Evolutionary conservation across 2,113 vertebrate genomes (phyloP).

Genomic region (Callopanchax toddi): DNA sequence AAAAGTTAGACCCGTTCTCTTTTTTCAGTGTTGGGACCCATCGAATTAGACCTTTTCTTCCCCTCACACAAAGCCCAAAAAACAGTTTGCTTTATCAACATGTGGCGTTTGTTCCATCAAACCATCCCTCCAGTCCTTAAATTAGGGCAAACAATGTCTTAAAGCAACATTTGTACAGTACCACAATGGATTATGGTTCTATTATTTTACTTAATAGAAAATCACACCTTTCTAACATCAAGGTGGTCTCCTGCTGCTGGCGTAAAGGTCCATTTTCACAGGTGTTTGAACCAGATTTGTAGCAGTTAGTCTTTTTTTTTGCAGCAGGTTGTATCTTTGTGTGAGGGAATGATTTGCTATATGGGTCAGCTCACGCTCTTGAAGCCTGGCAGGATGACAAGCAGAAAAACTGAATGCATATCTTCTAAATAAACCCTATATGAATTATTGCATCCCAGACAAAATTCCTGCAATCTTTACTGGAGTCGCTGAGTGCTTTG

Average conservation of each 20-base stretch:
- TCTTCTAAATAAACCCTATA: conserved; percentile 61
- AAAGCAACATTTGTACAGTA: no score
- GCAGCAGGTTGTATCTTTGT: conserved; percentile 17
- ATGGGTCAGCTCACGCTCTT: conserved; percentile 49
- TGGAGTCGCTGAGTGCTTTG: conserved; percentile 61
- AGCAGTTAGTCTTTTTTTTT: conserved; percentile 26
- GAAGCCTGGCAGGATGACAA: conserved; percentile 45
- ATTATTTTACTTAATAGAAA: no score
- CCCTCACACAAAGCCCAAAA: no score
- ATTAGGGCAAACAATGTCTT: no score
- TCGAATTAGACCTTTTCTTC: no score
- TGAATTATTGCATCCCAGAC: conserved; percentile 63
- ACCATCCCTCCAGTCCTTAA: no score
- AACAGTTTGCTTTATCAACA: no score
- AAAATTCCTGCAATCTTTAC: conserved; percentile 74
- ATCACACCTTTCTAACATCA: no score
- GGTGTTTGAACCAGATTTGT: conserved; percentile 35
- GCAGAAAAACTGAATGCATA: conserved; percentile 58
- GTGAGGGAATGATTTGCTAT: conserved; percentile 52
- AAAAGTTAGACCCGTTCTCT: no score
- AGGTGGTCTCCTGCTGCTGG: not conserved
- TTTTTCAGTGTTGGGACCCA: no score
- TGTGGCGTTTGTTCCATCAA: no score
- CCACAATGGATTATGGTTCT: no score
- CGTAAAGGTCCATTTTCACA: conserved; percentile 2